Percentiles rank a stretch among this genome's conserved stretches.
Evolutionary conservation across 2,888 invertebrate genomes (phyloP).

Genomic region (Rotaria magnacalcarata): DNA sequence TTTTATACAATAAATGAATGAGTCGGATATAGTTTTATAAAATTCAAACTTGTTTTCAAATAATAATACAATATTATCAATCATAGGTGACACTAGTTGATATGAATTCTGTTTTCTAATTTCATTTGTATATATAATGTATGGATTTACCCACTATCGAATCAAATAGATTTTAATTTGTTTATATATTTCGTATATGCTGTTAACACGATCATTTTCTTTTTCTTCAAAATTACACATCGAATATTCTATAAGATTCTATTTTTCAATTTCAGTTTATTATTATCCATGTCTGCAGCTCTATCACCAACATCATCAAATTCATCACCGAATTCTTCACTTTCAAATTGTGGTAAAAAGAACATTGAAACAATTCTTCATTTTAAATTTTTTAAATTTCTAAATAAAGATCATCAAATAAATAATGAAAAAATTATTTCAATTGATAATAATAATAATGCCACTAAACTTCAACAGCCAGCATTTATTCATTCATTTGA

Average conservation of each 20-base stretch:
- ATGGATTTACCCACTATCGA: slow-evolving; percentile 19
- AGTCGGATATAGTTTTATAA: too few species aligned
- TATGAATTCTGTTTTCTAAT: background rate
- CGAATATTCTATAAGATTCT: background rate
- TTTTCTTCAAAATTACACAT: background rate
- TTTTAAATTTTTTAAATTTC: background rate
- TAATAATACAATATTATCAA: too few species aligned
- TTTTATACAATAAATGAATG: too few species aligned
- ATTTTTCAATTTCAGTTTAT: background rate
- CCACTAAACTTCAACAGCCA: background rate
- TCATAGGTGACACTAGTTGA: slow-evolving; percentile 24
- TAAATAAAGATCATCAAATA: background rate
- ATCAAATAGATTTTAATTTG: background rate
- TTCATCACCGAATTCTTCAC: background rate
- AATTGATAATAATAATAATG: background rate
- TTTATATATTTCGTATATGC: background rate
- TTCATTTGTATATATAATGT: too few species aligned
- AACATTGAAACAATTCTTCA: background rate
- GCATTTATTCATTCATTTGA: background rate
- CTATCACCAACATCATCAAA: background rate
- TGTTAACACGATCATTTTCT: background rate
- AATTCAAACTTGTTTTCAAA: too few species aligned
- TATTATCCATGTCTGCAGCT: background rate
- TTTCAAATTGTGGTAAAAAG: background rate
- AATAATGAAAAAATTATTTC: background rate